These are phyloP conservation scores for Cynopterus sphinx DNA, from an alignment of 2,797 vertebrate species.

Conservation along the genomic window DNA sequence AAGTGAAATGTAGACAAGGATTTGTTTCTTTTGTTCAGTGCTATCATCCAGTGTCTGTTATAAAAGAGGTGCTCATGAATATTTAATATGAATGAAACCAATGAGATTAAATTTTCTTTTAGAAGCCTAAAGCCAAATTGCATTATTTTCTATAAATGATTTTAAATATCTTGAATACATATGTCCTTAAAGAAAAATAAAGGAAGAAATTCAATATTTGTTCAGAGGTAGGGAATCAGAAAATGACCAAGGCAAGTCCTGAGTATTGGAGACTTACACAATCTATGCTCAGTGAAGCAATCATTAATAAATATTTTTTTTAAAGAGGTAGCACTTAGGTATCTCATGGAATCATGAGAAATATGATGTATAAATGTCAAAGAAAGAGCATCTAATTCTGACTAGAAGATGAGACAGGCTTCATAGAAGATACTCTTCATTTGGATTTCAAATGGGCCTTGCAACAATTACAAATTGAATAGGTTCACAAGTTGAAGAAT, in stretches of 20 bases:
- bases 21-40: not conserved
- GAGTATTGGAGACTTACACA: not conserved
- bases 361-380: not conserved
- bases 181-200: not conserved
- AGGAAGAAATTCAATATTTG: slow-evolving; percentile 10
- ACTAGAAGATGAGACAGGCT: not conserved
- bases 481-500: not conserved
- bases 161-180: not conserved
- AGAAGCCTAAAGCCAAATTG: not conserved
- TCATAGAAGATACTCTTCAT: not conserved
- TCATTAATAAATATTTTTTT: not conserved
- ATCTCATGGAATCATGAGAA: not conserved
- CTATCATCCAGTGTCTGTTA: not conserved
- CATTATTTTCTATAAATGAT: not conserved
- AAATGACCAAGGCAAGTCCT: not conserved
- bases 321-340: not conserved
- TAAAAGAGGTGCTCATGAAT: not conserved
- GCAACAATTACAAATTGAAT: not conserved
- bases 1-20: not conserved
- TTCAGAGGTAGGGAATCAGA: not conserved
- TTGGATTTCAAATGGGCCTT: not conserved
- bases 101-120: not conserved
- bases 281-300: not conserved
- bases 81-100: not conserved
- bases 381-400: not conserved